These are phyloP conservation scores for Bolinopsis microptera DNA, from an alignment of 37 sponge, comb jelly and placozoan species.

Conservation along the genomic window DNA sequence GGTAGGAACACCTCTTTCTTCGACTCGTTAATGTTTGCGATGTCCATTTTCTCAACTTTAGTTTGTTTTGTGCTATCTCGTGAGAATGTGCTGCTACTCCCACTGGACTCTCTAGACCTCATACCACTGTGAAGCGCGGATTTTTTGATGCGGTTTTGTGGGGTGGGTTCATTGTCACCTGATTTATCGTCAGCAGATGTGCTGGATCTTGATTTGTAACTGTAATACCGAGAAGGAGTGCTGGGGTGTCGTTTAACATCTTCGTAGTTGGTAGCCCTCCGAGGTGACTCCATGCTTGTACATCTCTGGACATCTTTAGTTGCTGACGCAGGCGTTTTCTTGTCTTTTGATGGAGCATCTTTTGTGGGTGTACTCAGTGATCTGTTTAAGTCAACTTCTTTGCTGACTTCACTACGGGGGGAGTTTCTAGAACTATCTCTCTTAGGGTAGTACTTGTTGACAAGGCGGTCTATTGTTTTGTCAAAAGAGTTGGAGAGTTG, in stretches of 20 bases:
- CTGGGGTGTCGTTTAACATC: background rate
- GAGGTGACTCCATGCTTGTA: background rate
- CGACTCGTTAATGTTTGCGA: background rate
- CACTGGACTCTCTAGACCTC: background rate
- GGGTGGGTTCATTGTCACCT: background rate
- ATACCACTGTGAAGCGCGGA: background rate
- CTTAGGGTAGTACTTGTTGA: constrained; percentile 35
- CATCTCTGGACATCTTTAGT: background rate
- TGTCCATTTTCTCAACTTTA: background rate
- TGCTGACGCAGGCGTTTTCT: background rate
- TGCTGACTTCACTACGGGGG: background rate
- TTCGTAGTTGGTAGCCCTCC: background rate
- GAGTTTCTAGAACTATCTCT: background rate
- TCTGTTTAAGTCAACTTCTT: background rate
- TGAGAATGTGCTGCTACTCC: constrained; percentile 7
- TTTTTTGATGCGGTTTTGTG: background rate
- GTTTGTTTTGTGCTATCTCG: background rate
- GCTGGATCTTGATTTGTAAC: background rate
- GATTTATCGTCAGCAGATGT: background rate
- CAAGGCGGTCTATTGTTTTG: constrained; percentile 4
- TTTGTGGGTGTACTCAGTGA: background rate
- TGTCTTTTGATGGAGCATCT: background rate
- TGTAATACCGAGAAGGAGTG: constrained; percentile 10
- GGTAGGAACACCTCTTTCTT: background rate
- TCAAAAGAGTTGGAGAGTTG: background rate